Evolutionary conservation across 2,888 invertebrate genomes (phyloP).

Genomic region (Clostera curtula): DNA sequence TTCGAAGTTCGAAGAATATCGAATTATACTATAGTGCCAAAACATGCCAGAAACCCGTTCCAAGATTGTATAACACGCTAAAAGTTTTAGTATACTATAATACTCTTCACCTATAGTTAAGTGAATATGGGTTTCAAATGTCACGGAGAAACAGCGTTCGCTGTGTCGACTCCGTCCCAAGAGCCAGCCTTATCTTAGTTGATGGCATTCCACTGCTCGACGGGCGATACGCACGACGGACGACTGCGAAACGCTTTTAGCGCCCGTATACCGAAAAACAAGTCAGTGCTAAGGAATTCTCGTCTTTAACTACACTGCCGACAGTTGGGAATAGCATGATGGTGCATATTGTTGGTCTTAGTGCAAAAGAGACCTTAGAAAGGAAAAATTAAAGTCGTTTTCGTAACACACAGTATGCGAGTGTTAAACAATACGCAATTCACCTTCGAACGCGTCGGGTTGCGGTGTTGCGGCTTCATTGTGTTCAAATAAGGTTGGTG

Average conservation of each 20-base stretch:
- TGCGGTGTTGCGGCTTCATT: constrained; percentile 74
- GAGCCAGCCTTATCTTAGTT: constrained; percentile 64
- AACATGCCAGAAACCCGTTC: too few species aligned
- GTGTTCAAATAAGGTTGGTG: constrained; percentile 70
- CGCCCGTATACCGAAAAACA: constrained; percentile 51
- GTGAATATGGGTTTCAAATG: constrained; percentile 40
- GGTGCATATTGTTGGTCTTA: constrained; percentile 22
- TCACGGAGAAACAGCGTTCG: constrained; percentile 36
- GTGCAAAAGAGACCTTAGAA: constrained; percentile 65
- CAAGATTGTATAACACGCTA: constrained; percentile 4
- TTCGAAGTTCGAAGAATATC: too few species aligned
- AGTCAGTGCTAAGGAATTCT: constrained; percentile 22
- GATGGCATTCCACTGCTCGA: constrained; percentile 69
- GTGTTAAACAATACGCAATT: constrained; percentile 73
- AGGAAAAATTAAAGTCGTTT: constrained; percentile 61
- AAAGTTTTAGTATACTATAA: too few species aligned
- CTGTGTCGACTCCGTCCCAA: constrained; percentile 40
- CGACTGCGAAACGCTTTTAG: constrained; percentile 74
- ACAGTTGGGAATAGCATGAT: constrained; percentile 28
- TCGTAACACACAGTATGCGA: constrained; percentile 64
- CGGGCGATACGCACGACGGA: constrained; percentile 68
- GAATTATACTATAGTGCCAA: too few species aligned
- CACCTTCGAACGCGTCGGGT: constrained; percentile 72
- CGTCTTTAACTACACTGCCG: constrained; percentile 16
- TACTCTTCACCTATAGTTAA: too few species aligned